phyloP scores from a whole-genome alignment of 2,113 vertebrate genomes.

The Chelonoidis abingdonii region DNA sequence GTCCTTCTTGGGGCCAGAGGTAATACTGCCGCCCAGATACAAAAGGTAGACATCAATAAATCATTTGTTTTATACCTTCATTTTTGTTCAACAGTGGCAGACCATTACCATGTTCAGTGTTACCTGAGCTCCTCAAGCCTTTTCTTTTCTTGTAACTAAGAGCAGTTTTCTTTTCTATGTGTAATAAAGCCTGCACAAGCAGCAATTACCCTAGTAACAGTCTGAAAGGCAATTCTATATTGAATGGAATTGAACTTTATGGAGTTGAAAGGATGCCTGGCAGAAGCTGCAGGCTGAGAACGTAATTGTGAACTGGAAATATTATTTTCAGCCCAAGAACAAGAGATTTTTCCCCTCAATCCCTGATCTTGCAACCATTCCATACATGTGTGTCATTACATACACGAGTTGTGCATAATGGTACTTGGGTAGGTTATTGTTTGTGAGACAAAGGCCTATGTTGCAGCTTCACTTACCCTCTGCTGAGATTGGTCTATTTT shows the following conservation, averaged over 20 bases:
- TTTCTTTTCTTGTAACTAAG: background rate
- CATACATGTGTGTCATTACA: background rate
- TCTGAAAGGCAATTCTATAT: background rate
- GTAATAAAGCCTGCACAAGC: background rate
- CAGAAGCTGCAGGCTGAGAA: background rate
- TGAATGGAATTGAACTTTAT: background rate
- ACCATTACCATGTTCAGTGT: background rate
- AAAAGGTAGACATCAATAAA: constrained; percentile 39
- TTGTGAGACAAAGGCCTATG: background rate
- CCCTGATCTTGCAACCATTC: background rate
- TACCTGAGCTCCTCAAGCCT: rapidly evolving
- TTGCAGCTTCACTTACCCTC: background rate
- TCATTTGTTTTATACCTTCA: rapidly evolving
- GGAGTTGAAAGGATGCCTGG: background rate
- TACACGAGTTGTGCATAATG: background rate
- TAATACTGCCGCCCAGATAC: constrained; percentile 58
- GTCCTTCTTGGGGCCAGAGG: constrained; percentile 56
- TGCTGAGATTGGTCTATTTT: background rate
- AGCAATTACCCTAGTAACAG: background rate
- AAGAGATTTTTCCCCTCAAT: background rate
- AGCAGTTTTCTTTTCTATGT: background rate
- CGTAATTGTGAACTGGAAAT: background rate
- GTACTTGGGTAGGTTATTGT: background rate
- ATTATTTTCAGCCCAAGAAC: background rate
- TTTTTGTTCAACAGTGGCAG: background rate